These are phyloP conservation scores for Masticophis lateralis DNA, from an alignment of 2,797 vertebrate species.

Conservation along the genomic window DNA sequence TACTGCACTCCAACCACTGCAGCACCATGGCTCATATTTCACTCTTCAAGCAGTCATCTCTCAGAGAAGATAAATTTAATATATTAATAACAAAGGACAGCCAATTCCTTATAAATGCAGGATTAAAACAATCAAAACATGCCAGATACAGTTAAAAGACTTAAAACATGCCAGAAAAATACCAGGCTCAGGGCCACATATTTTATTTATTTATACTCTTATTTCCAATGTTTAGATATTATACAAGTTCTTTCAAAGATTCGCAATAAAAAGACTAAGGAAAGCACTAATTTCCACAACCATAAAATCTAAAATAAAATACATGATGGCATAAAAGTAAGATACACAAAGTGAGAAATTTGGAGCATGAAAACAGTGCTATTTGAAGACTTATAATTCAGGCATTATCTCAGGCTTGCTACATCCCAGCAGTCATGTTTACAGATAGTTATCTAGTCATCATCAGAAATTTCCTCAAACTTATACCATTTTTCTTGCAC, in stretches of 20 bases:
- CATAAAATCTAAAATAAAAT: background rate
- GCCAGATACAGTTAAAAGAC: background rate
- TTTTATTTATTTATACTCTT: background rate
- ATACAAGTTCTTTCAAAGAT: background rate
- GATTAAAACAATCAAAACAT: background rate
- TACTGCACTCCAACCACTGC: no score
- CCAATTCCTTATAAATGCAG: background rate
- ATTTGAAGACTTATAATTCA: background rate
- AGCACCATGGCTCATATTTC: background rate
- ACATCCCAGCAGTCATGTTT: background rate
- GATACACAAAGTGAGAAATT: background rate
- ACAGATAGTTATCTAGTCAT: background rate
- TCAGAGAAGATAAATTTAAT: background rate
- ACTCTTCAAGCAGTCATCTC: background rate
- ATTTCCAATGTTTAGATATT: background rate
- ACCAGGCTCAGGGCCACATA: background rate
- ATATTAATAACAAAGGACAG: background rate
- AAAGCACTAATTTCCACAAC: background rate
- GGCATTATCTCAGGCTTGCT: background rate
- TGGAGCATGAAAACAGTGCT: background rate
- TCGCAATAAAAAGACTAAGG: background rate
- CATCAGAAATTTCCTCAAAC: background rate
- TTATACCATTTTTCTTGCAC: background rate
- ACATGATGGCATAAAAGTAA: no score
- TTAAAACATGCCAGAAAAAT: background rate